These are phyloP conservation scores for Argya squamiceps DNA, from an alignment of 2,797 vertebrate species.

Conservation along the genomic window DNA sequence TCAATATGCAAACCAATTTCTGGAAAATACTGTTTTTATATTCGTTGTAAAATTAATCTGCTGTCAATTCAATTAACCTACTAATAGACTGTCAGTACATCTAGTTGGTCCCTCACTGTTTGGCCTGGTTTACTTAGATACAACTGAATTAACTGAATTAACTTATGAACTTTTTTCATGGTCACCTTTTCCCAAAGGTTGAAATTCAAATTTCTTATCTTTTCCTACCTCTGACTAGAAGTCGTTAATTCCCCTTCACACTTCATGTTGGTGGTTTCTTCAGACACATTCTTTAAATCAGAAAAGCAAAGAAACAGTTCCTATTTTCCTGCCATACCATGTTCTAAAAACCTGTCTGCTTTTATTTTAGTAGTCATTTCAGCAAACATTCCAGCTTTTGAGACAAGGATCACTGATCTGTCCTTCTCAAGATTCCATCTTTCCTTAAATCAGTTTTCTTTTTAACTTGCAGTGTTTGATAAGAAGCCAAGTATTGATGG, in stretches of 20 bases:
- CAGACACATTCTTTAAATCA: background rate
- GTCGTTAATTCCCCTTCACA: background rate
- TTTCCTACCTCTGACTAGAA: background rate
- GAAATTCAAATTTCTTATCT: background rate
- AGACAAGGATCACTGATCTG: background rate
- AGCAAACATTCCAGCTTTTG: background rate
- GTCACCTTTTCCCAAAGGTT: background rate
- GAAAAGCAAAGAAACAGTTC: background rate
- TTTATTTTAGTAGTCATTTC: background rate
- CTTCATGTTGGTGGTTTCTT: background rate
- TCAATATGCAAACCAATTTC: background rate
- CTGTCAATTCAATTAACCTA: constrained; percentile 20
- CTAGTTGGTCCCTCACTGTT: background rate
- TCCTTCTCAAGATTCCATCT: background rate
- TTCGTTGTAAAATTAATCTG: background rate
- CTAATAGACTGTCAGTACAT: background rate
- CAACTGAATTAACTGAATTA: background rate
- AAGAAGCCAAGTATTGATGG: constrained; percentile 86
- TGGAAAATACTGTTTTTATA: background rate
- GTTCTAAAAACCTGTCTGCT: background rate
- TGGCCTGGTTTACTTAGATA: constrained; percentile 12
- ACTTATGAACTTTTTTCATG: background rate
- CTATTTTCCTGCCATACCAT: background rate
- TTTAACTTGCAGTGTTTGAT: constrained; percentile 82
- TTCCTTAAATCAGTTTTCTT: background rate